These are phyloP conservation scores for Gymnoscelis rufifasciata DNA, from an alignment of 2,888 invertebrate species.

Conservation along the genomic window DNA sequence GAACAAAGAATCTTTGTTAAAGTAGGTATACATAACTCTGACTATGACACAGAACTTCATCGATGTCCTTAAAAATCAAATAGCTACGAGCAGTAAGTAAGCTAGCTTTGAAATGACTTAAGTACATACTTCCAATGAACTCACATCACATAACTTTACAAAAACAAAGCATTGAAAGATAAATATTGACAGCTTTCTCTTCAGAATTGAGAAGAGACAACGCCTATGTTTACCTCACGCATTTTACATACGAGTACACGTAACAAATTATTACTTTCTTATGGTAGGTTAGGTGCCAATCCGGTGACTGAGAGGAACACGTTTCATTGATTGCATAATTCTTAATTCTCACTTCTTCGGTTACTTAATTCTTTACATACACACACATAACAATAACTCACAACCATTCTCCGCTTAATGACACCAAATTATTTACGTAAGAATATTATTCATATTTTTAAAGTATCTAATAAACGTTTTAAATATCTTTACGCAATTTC, in stretches of 20 bases:
- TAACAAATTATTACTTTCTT: constrained; percentile 34
- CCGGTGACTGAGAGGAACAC: constrained; percentile 21
- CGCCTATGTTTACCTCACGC: constrained; percentile 34
- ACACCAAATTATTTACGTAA: no score
- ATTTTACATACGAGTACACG: constrained; percentile 27
- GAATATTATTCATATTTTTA: no score
- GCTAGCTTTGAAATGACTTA: constrained; percentile 6
- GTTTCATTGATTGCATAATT: constrained; percentile 38
- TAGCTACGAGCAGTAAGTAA: constrained; percentile 13
- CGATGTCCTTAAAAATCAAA: constrained; percentile 21
- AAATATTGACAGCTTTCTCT: constrained; percentile 46
- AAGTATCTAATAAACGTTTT: constrained; percentile 21
- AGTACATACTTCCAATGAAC: no score
- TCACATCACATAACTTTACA: constrained; percentile 29
- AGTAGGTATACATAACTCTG: constrained; percentile 13
- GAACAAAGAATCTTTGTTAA: constrained; percentile 57
- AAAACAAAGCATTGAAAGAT: constrained; percentile 29
- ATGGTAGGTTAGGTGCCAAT: constrained; percentile 29
- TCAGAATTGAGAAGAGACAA: constrained; percentile 35
- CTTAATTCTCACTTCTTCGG: constrained; percentile 33
- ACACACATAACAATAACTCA: constrained; percentile 27
- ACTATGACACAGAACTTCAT: constrained; percentile 20
- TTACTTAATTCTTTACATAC: background rate
- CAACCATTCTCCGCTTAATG: no score
- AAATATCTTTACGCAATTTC: constrained; percentile 41